These are phyloP conservation scores for Plemyria rubiginata DNA, from an alignment of 2,888 invertebrate species.

Conservation along the genomic window DNA sequence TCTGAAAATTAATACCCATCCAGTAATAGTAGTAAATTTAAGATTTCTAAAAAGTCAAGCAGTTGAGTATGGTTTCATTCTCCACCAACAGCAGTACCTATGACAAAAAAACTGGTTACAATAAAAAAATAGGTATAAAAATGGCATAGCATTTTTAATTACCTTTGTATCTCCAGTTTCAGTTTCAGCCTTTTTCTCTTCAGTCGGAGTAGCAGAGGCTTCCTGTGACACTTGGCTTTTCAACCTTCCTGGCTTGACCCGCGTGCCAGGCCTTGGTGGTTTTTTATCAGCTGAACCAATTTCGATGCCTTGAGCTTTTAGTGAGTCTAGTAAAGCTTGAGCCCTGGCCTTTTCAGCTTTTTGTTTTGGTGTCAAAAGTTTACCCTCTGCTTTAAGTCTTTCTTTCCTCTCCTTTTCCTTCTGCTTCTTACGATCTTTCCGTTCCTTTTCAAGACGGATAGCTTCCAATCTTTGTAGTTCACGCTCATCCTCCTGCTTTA, in stretches of 20 bases:
- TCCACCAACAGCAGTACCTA: too few relatives aligned
- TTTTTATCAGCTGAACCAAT: conserved; percentile 89
- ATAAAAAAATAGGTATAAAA: too few relatives aligned
- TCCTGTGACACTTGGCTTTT: conserved; percentile 87
- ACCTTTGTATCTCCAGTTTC: conserved; percentile 83
- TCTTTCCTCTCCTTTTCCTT: conserved; percentile 97
- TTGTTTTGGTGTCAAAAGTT: conserved; percentile 96
- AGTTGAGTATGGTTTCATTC: too few relatives aligned
- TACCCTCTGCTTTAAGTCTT: conserved; percentile 97
- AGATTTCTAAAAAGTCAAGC: too few relatives aligned
- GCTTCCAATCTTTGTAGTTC: conserved; percentile 90
- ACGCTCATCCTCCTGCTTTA: conserved; percentile 89
- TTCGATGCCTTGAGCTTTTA: conserved; percentile 95
- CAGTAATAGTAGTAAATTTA: too few relatives aligned
- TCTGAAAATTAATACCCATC: conserved; percentile 44
- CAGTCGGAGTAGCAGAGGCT: conserved; percentile 75
- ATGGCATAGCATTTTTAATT: conserved; percentile 21
- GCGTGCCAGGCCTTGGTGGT: conserved; percentile 88
- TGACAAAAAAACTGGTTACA: too few relatives aligned
- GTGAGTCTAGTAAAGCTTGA: conserved; percentile 93
- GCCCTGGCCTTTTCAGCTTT: conserved; percentile 95
- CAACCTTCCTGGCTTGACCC: conserved; percentile 89
- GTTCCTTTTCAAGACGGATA: conserved; percentile 92
- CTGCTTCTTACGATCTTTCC: conserved; percentile 94
- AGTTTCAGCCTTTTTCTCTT: conserved; percentile 78